Conservation (phyloP, 2,113 vertebrate genomes). For the Oreotrochilus melanogaster region DNA sequence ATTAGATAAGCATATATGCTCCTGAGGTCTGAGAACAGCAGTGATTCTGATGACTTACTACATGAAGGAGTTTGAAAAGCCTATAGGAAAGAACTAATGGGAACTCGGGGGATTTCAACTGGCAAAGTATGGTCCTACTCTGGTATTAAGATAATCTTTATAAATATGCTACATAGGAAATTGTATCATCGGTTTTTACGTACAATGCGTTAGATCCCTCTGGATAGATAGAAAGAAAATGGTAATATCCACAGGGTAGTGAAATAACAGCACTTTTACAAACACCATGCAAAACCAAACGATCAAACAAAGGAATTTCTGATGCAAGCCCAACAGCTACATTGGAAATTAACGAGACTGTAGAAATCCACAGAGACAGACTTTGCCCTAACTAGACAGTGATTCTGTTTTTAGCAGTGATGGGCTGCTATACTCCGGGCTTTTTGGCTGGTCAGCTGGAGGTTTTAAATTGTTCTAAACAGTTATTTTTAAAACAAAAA, state of each 20-base stretch:
- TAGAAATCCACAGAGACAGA: conserved; percentile 17
- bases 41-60: background rate
- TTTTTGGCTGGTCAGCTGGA: background rate
- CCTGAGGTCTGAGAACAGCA: background rate
- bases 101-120: background rate
- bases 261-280: background rate
- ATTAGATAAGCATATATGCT: background rate
- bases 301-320: background rate
- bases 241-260: background rate
- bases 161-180: background rate
- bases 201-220: background rate
- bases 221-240: background rate
- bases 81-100: background rate
- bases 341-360: background rate
- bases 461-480: background rate
- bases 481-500: background rate
- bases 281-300: background rate
- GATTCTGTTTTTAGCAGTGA: background rate
- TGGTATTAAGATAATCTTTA: background rate
- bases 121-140: background rate
- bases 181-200: background rate
- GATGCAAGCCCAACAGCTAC: background rate
- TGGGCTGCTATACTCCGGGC: background rate
- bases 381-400: conserved; percentile 1
- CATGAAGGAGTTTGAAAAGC: background rate